Percentiles rank a stretch among this genome's conserved stretches.
phyloP scores from a whole-genome alignment of 2,797 vertebrate genomes.

The Mormyrops boulengeri region DNA sequence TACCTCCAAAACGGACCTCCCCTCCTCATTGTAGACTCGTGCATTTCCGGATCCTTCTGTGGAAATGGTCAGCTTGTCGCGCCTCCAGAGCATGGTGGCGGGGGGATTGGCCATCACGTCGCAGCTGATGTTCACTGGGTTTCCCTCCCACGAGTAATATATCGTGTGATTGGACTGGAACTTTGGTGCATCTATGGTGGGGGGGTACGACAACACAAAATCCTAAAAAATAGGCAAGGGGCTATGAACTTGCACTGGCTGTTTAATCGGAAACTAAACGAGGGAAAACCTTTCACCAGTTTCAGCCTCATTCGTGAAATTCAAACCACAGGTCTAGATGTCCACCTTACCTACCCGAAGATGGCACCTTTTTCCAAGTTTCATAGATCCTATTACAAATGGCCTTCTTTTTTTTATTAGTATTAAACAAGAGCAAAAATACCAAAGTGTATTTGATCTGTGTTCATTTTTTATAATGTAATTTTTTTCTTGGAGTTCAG shows the following conservation, averaged over 20 bases:
- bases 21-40: constrained; percentile 69
- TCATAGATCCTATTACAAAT: neutral
- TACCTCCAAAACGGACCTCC: constrained; percentile 88
- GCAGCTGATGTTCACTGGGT: constrained; percentile 95
- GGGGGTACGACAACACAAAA: neutral
- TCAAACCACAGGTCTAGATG: neutral
- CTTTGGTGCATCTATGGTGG: constrained; percentile 79
- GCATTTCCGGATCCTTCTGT: constrained; percentile 75
- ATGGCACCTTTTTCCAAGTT: neutral
- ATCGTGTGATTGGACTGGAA: constrained; percentile 90
- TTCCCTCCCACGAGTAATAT: constrained; percentile 96
- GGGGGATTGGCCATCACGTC: constrained; percentile 87
- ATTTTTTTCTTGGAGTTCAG: neutral
- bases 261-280: neutral
- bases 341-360: neutral
- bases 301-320: neutral
- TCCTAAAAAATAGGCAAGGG: neutral
- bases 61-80: constrained; percentile 81
- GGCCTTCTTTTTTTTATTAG: neutral
- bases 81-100: constrained; percentile 86
- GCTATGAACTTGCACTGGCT: neutral
- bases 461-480: neutral
- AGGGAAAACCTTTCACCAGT: neutral
- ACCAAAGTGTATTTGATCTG: neutral
- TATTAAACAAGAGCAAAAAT: neutral